These are phyloP conservation scores for Lutjanus campechanus DNA, from an alignment of 2,797 vertebrate species.

Conservation along the genomic window DNA sequence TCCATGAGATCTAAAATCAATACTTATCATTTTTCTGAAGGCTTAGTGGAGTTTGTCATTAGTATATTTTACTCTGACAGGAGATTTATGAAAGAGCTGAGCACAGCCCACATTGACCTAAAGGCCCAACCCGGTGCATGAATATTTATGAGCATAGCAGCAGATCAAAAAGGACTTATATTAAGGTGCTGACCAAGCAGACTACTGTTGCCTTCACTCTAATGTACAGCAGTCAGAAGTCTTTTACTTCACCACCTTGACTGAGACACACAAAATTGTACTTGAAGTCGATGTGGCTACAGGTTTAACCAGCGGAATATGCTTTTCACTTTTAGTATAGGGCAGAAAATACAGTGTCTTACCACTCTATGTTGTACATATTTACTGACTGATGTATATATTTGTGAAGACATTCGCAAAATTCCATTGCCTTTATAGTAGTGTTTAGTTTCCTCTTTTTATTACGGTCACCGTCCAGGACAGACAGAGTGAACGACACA, in stretches of 20 bases:
- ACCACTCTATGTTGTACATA: not conserved
- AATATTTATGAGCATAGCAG: slow-evolving; percentile 65
- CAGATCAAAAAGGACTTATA: slow-evolving; percentile 47
- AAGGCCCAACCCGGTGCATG: slow-evolving; percentile 37
- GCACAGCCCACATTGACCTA: slow-evolving; percentile 54
- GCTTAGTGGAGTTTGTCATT: slow-evolving; percentile 37
- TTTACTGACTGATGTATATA: not conserved
- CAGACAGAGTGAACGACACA: slow-evolving; percentile 89
- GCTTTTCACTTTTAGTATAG: not conserved
- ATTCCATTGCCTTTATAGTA: not conserved
- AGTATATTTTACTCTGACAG: slow-evolving; percentile 56
- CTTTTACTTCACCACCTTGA: slow-evolving; percentile 18
- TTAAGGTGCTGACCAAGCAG: slow-evolving; percentile 66
- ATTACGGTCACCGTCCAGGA: slow-evolving; percentile 74
- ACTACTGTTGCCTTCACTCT: slow-evolving; percentile 26
- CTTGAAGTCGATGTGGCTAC: not conserved
- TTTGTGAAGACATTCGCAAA: not conserved
- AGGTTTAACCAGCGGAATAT: not conserved
- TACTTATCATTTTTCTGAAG: slow-evolving; percentile 48
- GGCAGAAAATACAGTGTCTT: not conserved
- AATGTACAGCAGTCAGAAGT: slow-evolving; percentile 31
- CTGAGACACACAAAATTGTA: slow-evolving; percentile 8
- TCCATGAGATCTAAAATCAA: slow-evolving; percentile 49
- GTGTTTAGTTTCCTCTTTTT: not conserved
- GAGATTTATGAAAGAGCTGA: slow-evolving; percentile 60